Evolutionary conservation across 64 coral and sea anemone species (phyloP).

Genomic region (Montipora cactus): DNA sequence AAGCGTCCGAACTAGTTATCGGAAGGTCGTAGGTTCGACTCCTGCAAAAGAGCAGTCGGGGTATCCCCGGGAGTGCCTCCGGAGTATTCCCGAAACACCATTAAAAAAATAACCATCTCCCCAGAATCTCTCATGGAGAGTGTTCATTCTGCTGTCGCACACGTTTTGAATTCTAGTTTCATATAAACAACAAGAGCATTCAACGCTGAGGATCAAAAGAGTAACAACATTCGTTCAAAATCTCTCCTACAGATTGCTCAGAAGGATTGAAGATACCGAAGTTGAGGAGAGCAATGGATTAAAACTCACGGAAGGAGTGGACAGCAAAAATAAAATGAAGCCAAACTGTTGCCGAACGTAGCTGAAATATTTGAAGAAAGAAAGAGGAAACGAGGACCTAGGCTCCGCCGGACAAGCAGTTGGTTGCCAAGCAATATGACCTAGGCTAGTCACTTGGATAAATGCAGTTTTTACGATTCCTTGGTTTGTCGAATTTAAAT

Average conservation of each 20-base stretch:
- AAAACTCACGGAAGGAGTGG: conserved; percentile 34
- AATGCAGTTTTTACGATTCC: neutral
- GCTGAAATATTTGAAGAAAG: neutral
- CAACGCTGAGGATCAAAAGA: neutral
- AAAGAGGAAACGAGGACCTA: neutral
- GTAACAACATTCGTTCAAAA: neutral
- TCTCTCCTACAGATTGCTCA: conserved; percentile 42
- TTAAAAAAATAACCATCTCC: too few species aligned
- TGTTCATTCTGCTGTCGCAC: too few species aligned
- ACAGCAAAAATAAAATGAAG: conserved; percentile 65
- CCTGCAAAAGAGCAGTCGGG: too few species aligned
- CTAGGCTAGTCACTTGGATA: neutral
- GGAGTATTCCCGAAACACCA: too few species aligned
- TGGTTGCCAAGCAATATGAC: neutral
- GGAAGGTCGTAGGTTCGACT: too few species aligned
- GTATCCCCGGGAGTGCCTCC: too few species aligned
- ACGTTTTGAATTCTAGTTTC: neutral
- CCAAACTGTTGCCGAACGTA: conserved; percentile 51
- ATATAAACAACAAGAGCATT: neutral
- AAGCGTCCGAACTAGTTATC: too few species aligned
- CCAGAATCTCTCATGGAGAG: too few species aligned
- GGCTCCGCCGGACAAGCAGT: neutral
- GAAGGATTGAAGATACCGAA: conserved; percentile 62
- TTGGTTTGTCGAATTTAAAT: neutral
- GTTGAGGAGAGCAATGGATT: conserved; percentile 45